These are phyloP conservation scores for Syngnathus acus DNA, from an alignment of 2,797 vertebrate species.

Conservation along the genomic window DNA sequence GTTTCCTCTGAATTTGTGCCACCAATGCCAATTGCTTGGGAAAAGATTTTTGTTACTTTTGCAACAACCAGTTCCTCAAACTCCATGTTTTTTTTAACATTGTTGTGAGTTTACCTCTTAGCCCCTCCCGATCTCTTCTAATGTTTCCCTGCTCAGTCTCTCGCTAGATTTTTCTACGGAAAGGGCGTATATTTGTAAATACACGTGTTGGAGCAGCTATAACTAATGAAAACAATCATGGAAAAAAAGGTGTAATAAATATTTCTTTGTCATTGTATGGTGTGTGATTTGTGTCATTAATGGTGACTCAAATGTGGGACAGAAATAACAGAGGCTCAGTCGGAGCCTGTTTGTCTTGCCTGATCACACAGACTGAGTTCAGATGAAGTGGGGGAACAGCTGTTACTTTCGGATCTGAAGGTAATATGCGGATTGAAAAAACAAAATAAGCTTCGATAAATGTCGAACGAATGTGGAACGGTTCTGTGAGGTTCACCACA, in stretches of 20 bases:
- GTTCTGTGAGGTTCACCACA: neutral
- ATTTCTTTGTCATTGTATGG: constrained; percentile 67
- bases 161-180: constrained; percentile 55
- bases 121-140: constrained; percentile 10
- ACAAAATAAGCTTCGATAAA: neutral
- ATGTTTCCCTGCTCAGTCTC: constrained; percentile 39
- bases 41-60: constrained; percentile 13
- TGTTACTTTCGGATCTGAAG: neutral
- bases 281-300: constrained; percentile 19
- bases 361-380: neutral
- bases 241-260: constrained; percentile 68
- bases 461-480: neutral
- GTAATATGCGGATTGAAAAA: neutral
- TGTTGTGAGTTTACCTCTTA: constrained; percentile 31
- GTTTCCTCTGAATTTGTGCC: constrained; percentile 26
- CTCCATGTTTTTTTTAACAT: constrained; percentile 31
- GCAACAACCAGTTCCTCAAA: constrained; percentile 21
- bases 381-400: neutral
- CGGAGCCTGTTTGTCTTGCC: neutral
- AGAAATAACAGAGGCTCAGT: neutral
- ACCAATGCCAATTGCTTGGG: constrained; percentile 21
- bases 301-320: neutral
- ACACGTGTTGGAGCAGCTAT: constrained; percentile 72
- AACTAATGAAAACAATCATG: constrained; percentile 60
- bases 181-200: constrained; percentile 73